Percentiles rank a stretch among this genome's conserved stretches.
phyloP scores from a whole-genome alignment of 1,140 invertebrate species.

The Frieseomelitta varia region DNA sequence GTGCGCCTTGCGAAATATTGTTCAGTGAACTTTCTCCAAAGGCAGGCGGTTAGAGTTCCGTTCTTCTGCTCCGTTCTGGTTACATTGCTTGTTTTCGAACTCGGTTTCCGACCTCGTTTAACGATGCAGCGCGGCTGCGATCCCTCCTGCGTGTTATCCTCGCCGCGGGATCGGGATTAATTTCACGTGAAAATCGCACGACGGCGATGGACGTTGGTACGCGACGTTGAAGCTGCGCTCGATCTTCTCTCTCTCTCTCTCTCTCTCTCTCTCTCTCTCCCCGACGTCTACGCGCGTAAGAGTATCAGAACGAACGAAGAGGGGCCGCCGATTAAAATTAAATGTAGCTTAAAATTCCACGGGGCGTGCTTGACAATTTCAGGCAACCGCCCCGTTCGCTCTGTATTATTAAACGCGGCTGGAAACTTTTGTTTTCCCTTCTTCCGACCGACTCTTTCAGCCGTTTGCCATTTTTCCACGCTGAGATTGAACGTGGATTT shows the following conservation, averaged over 20 bases:
- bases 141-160: slow-evolving; percentile 6
- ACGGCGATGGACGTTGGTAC: too few species aligned
- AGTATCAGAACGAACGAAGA: neutral
- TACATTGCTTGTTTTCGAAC: slow-evolving; percentile 36
- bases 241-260: too few species aligned
- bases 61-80: slow-evolving; percentile 32
- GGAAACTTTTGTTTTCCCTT: slow-evolving; percentile 14
- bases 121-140: neutral
- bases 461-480: neutral
- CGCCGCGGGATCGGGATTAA: neutral
- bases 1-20: slow-evolving; percentile 18
- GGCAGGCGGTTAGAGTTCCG: slow-evolving; percentile 10
- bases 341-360: slow-evolving; percentile 19
- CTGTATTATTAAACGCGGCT: slow-evolving; percentile 7
- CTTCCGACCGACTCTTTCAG: neutral
- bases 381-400: neutral
- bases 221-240: neutral
- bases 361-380: neutral
- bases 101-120: slow-evolving; percentile 35
- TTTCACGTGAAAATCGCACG: neutral
- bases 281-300: too few species aligned
- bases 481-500: neutral
- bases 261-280: too few species aligned
- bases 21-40: slow-evolving; percentile 37
- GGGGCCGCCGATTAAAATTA: slow-evolving; percentile 9